Evolutionary conservation across 2,888 invertebrate species (phyloP), one percentile per base, ranked within the genome.

Genomic region (Marronus borbonicus): DNA sequence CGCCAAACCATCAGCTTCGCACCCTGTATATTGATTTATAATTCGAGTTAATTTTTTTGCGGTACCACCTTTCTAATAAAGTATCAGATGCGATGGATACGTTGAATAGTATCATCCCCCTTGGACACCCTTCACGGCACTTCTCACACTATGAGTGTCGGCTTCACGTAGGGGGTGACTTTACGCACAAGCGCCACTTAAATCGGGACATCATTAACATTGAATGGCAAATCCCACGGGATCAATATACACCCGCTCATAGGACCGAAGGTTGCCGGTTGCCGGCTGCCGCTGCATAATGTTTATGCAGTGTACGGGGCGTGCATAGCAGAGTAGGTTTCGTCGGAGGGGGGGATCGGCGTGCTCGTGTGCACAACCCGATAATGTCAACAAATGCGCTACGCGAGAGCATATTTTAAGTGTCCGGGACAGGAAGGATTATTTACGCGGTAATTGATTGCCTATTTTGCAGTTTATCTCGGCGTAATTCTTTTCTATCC

Each of bases 101-200:
- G n/a, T 52, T n/a, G n/a, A 52, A 52, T 52, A 52, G 17, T 17
- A 52, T 52, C 52, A 52, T 52, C 52, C 1, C 52, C 17, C 3
- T 52, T 3, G 5, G 24, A 12, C 28, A 24, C 10, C 62, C 28
- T 24, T 28, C 62, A 10, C 8, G 55, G 14, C 3, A 10, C 31
- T 17, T 17, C 65, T 10, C 14, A 17, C 66, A 10, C 3, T 36
- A 10, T 50, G 2, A 2, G 3, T 24, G 20, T 20, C 14, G 10
- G 20, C 66, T 68, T 17, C 10, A 20, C 20, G 49, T 31, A 5
- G 60, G 14, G 52, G 66, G 69, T 36, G 70, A 70, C 70, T 70
- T 70, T 49, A 70, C 70, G 70, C 70, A 55, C 70, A 69, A 70
- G 77, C 78, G 78, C 74, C 78, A 78, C 78, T 78, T 78, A 78